A percentile compares a stretch with the other conserved stretches of the same genome.
Evolutionary conservation across 2,113 vertebrate genomes (phyloP).

Genomic region (Crocuta crocuta): DNA sequence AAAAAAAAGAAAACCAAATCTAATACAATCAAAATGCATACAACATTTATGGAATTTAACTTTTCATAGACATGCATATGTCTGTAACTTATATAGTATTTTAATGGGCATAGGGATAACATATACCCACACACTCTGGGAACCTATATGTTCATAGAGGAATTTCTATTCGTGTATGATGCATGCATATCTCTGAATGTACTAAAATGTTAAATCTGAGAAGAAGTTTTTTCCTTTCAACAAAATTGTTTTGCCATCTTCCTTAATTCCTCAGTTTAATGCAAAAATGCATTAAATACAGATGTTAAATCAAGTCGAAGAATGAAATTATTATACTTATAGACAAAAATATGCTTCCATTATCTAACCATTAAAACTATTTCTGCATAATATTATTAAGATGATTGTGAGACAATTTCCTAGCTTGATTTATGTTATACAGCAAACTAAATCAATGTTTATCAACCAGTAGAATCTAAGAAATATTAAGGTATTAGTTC

Average conservation of each 20-base stretch:
- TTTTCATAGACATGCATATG: neutral
- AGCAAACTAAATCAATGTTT: neutral
- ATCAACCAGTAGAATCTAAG: too few relatives aligned
- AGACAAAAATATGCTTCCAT: neutral
- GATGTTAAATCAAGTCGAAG: neutral
- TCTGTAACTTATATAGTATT: neutral
- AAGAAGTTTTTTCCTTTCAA: neutral
- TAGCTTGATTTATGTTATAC: neutral
- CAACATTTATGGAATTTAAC: neutral
- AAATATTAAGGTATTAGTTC: neutral
- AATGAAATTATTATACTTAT: neutral
- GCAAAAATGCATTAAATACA: neutral
- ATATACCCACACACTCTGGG: neutral
- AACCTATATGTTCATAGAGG: neutral
- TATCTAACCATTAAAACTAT: neutral
- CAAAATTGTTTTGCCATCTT: neutral
- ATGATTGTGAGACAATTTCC: neutral
- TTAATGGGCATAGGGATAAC: neutral
- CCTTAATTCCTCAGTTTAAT: neutral
- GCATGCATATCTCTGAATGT: neutral
- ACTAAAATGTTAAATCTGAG: neutral
- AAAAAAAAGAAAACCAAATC: neutral
- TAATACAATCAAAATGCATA: neutral
- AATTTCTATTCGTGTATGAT: neutral
- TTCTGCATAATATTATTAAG: neutral